Conservation (phyloP, 2,797 vertebrate species). For the Sebastiscus albofasciatus region DNA sequence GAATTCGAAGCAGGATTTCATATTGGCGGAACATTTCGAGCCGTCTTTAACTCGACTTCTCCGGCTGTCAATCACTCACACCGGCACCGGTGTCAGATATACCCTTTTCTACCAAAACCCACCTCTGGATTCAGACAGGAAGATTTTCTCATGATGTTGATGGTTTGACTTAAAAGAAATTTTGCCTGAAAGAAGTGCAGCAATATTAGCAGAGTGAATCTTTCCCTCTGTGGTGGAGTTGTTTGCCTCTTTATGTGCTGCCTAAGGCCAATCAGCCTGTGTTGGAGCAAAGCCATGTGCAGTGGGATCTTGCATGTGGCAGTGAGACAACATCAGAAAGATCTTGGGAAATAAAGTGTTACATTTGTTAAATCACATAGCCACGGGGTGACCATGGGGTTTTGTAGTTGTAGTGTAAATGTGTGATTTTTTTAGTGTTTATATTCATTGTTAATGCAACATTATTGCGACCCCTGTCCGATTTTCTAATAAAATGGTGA, state of each 20-base stretch:
- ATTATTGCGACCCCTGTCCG: not conserved
- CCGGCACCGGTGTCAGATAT: not conserved
- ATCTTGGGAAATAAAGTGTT: not conserved
- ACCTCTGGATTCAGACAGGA: not conserved
- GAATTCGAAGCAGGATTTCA: conserved; percentile 12
- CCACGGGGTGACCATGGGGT: not conserved
- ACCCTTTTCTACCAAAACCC: conserved; percentile 4
- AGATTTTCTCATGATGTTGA: not conserved
- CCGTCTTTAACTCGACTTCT: not conserved
- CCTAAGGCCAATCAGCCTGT: not conserved
- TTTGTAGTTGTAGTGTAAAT: not conserved
- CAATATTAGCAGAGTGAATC: not conserved
- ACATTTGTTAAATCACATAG: not conserved
- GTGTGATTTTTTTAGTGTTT: too few relatives aligned
- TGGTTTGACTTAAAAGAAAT: not conserved
- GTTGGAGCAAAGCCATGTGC: not conserved
- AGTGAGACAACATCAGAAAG: not conserved
- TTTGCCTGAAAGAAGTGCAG: not conserved
- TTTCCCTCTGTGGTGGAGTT: not conserved
- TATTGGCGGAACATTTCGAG: not conserved
- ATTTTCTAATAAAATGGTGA: too few relatives aligned
- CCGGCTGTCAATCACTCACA: not conserved
- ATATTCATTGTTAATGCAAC: too few relatives aligned
- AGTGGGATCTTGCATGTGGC: not conserved
- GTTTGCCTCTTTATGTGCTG: not conserved